Evolutionary conservation across 2,797 vertebrate species (phyloP).

Genomic region (Sebastes steindachneri): DNA sequence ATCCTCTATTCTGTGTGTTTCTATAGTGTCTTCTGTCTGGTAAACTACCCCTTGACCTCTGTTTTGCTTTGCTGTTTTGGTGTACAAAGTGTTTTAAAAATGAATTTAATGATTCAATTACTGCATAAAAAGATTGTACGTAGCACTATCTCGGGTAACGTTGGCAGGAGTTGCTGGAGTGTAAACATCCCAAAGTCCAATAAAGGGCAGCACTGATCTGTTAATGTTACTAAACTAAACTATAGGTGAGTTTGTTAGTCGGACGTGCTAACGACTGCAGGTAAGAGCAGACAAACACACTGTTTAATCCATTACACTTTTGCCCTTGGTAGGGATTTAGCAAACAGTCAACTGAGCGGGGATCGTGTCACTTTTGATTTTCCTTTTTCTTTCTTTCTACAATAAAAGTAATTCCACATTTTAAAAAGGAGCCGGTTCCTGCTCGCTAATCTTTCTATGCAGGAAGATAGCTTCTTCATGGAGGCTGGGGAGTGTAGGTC

Average conservation of each 20-base stretch:
- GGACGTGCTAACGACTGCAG: not conserved
- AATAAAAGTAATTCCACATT: slow-evolving; percentile 38
- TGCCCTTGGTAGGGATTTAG: not conserved
- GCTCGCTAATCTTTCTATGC: slow-evolving; percentile 41
- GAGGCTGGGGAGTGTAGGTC: slow-evolving; percentile 54
- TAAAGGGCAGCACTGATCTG: not conserved
- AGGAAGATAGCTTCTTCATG: slow-evolving; percentile 26
- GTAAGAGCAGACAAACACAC: not conserved
- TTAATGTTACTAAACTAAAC: not conserved
- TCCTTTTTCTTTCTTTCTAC: not conserved
- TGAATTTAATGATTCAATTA: too few species aligned
- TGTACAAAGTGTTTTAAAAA: not conserved
- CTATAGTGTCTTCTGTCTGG: not conserved
- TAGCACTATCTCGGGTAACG: not conserved
- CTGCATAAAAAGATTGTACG: too few species aligned
- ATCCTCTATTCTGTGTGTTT: not conserved
- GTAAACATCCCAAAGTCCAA: not conserved
- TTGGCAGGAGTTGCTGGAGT: not conserved
- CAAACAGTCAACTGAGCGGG: not conserved
- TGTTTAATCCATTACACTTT: not conserved
- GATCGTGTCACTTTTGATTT: slow-evolving; percentile 13
- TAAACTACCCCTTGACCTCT: not conserved
- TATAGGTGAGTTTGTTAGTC: not conserved
- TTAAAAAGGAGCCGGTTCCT: slow-evolving; percentile 31
- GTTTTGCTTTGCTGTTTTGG: not conserved